These are phyloP conservation scores for Pogonomyrmex californicus DNA, from an alignment of 1,140 invertebrate genomes.

Conservation along the genomic window DNA sequence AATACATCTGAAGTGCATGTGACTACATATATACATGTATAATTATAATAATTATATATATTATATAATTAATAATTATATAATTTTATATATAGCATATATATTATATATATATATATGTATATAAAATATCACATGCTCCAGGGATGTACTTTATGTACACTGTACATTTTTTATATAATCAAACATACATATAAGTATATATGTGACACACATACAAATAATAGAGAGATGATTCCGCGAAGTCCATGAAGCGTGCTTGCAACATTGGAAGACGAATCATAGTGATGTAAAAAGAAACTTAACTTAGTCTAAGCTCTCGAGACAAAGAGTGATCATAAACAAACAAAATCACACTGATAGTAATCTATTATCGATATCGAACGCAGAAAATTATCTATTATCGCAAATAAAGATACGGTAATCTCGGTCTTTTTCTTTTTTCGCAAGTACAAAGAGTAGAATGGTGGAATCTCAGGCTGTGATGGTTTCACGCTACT, in stretches of 20 bases:
- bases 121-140: slow-evolving; percentile 6
- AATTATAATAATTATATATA: not conserved
- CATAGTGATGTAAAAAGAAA: slow-evolving; percentile 46
- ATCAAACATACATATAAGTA: not conserved
- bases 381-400: not conserved
- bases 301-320: not conserved
- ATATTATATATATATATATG: not conserved
- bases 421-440: not conserved
- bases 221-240: not conserved
- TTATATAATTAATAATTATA: not conserved
- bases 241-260: slow-evolving; percentile 22
- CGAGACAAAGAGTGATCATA: not conserved
- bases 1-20: not conserved
- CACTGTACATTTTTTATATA: no score
- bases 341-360: slow-evolving; percentile 4
- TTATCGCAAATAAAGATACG: not conserved
- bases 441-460: not conserved
- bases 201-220: not conserved
- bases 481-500: slow-evolving; percentile 77
- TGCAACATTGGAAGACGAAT: slow-evolving; percentile 72
- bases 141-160: not conserved
- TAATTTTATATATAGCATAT: not conserved
- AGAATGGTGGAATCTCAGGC: slow-evolving; percentile 33
- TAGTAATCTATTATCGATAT: not conserved
- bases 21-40: no score